Base-by-base conservation (phyloP, 2,797 vertebrate species). In the Falco concolor region DNA sequence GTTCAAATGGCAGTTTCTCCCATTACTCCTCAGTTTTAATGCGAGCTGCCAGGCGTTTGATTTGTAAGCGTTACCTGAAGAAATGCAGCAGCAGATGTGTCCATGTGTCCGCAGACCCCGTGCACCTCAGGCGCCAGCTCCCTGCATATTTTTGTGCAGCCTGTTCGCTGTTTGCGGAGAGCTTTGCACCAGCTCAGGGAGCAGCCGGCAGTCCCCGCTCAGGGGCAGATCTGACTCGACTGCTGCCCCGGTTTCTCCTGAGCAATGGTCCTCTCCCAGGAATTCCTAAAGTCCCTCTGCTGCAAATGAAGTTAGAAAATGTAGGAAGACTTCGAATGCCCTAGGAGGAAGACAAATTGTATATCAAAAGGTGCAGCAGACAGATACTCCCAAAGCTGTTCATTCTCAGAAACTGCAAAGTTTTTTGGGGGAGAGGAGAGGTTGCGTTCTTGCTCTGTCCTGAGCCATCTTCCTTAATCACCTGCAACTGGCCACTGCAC, bases 41-140 rank as follows among this genome's bases (percentile, higher is more conserved):
- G 23, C 0, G 2, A 63, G 45, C 44, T 9, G 1, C 45, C 13
- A 42, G 32, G 23, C 44, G 13, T 7, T 18, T 2, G 3, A 61
- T 24, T 12, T 20, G 12, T 45, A 63, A 17, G 67, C 73, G n/a
- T 16, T 47, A 69, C 34, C 38, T 28, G 24, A 69, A 68, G 63
- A 75, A 56, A 69, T 0, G 3, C 8, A 68, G 49, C 54, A 68
- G 49, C n/a, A 42, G 21, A 9, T 5, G 12, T 22, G 72, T 12
- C 53, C 8, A 2, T 23, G n/a, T 8, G 10, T 56, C 67, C 5
- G 2, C 68, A 15, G 52, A 34, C 20, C 30, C n/a, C 5, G 0
- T 19, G 25, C 5, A 9, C 13, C 50, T 57, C 32, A 45, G 36
- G 16, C 40, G 42, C 13, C 19, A 47, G 24, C n/a, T 12, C 32